Conservation (phyloP, 2,113 vertebrate species). For the Chaetodon auriga region DNA sequence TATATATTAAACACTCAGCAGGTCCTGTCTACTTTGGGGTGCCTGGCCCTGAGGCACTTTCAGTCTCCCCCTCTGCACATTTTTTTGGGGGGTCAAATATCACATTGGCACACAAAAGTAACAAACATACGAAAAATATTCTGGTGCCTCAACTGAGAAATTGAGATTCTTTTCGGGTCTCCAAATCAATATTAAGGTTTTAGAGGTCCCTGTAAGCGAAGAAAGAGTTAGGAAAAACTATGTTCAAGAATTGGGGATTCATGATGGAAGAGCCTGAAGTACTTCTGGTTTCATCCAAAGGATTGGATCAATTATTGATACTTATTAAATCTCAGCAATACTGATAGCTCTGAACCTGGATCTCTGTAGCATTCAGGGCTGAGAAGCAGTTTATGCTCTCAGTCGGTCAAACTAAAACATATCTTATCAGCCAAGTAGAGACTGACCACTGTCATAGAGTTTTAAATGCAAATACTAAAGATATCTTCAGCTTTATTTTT, state of each 20-base stretch:
- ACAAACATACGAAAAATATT: not conserved
- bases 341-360: not conserved
- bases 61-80: not conserved
- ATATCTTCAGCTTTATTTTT: not conserved
- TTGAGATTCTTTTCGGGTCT: not conserved
- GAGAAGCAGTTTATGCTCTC: not conserved
- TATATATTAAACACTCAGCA: not conserved
- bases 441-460: not conserved
- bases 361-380: not conserved
- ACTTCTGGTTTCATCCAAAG: not conserved
- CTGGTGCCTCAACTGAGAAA: not conserved
- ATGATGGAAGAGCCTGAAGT: not conserved
- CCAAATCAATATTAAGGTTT: slow-evolving; percentile 12
- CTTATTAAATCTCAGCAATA: not conserved
- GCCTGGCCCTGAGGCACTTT: not conserved
- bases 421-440: not conserved
- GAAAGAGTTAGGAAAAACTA: not conserved
- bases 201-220: not conserved
- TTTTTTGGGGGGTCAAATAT: not conserved
- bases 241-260: not conserved
- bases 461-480: not conserved
- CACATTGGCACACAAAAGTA: not conserved
- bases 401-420: not conserved
- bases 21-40: not conserved
- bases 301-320: not conserved